A percentile compares a stretch with the other conserved stretches of the same genome.
Conservation (phyloP, 1,140 invertebrate genomes). For the Achatina immaculata region DNA sequence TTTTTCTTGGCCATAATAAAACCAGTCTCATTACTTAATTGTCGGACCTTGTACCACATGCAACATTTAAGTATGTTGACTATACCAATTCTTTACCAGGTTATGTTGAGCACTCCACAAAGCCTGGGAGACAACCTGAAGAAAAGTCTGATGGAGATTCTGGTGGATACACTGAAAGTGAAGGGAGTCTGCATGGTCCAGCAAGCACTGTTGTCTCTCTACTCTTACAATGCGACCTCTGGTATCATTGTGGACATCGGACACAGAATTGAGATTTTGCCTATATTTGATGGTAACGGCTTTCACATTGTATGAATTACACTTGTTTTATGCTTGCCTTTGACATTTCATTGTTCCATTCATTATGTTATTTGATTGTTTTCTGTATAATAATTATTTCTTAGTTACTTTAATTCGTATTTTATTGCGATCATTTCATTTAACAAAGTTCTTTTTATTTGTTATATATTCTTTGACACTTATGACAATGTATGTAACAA, state of each 20-base stretch:
- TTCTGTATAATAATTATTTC: too few species aligned
- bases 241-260: slow-evolving; percentile 79
- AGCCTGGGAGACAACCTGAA: slow-evolving; percentile 71
- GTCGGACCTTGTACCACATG: too few species aligned
- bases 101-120: slow-evolving; percentile 73
- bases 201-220: slow-evolving; percentile 77
- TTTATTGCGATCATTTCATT: too few species aligned
- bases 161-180: slow-evolving; percentile 72
- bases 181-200: slow-evolving; percentile 75
- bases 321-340: slow-evolving; percentile 1
- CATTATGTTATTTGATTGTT: too few species aligned
- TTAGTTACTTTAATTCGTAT: too few species aligned
- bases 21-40: too few species aligned
- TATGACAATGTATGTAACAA: too few species aligned
- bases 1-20: too few species aligned
- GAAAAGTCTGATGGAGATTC: slow-evolving; percentile 68
- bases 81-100: slow-evolving; percentile 55
- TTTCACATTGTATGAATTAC: neutral
- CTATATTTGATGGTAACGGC: slow-evolving; percentile 76
- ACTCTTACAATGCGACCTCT: slow-evolving; percentile 77
- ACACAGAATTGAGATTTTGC: slow-evolving; percentile 77
- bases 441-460: too few species aligned
- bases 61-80: too few species aligned
- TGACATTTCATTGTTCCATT: too few species aligned
- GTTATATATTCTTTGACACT: too few species aligned